These are phyloP conservation scores for Lepisosteus oculatus DNA, from an alignment of 2,113 vertebrate species.

Conservation along the genomic window DNA sequence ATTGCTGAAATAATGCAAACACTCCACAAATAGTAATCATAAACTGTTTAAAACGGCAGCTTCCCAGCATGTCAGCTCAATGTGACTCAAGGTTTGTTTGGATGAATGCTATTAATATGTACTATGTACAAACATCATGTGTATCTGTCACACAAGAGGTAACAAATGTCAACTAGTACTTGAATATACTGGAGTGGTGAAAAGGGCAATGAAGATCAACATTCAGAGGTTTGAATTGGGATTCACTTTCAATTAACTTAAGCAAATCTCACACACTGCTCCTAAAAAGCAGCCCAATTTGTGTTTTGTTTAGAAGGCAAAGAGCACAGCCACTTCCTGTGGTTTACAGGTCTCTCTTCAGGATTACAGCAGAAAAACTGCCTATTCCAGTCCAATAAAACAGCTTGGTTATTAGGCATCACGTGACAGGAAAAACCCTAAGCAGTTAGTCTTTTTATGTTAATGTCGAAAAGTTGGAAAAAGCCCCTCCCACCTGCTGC, in stretches of 20 bases:
- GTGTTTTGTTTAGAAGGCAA: neutral
- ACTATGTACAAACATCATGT: no score
- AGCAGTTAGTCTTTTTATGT: neutral
- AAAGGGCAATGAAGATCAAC: neutral
- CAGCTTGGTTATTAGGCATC: constrained; percentile 9
- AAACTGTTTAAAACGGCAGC: no score
- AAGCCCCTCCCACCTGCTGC: constrained; percentile 20
- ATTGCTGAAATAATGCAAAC: no score
- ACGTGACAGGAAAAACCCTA: constrained; percentile 5
- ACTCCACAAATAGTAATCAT: no score
- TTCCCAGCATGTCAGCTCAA: no score
- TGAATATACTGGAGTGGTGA: no score
- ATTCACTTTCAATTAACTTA: neutral
- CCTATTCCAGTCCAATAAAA: constrained; percentile 10
- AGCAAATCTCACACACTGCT: neutral
- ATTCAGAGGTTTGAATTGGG: neutral
- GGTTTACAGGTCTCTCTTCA: neutral
- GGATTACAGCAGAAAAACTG: neutral
- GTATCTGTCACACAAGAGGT: no score
- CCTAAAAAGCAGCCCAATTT: neutral
- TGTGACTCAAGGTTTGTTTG: no score
- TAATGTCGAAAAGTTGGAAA: neutral
- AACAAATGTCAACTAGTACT: no score
- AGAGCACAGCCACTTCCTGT: neutral
- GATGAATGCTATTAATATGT: no score